Conservation (phyloP, 2,888 invertebrate species). For the Chloroclysta siterata region DNA sequence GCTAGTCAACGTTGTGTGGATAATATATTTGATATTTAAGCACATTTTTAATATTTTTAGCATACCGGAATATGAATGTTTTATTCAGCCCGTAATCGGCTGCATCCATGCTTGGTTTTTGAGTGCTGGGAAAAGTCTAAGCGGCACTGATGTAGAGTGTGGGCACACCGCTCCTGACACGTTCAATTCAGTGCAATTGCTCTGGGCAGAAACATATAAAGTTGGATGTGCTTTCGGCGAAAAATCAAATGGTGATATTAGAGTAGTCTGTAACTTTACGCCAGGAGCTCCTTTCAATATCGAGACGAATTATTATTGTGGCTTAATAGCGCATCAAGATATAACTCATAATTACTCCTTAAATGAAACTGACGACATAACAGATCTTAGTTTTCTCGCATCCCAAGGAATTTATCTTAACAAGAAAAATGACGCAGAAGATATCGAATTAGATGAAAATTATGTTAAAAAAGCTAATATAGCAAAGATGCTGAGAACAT, state of each 20-base stretch:
- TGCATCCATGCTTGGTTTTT: slow-evolving; percentile 74
- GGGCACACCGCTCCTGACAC: slow-evolving; percentile 63
- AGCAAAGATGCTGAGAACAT: slow-evolving; percentile 35
- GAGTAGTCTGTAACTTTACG: slow-evolving; percentile 73
- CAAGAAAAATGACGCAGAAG: slow-evolving; percentile 23
- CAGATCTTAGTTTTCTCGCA: slow-evolving; percentile 46
- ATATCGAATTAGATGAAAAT: not conserved
- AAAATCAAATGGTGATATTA: slow-evolving; percentile 58
- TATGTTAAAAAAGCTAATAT: not conserved
- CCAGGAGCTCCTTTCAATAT: slow-evolving; percentile 72
- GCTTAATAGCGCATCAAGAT: slow-evolving; percentile 58
- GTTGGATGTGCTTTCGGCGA: slow-evolving; percentile 72
- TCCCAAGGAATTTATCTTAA: slow-evolving; percentile 52
- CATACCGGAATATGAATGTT: slow-evolving; percentile 68
- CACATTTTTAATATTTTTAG: slow-evolving; percentile 48
- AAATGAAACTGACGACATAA: slow-evolving; percentile 42
- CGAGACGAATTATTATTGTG: slow-evolving; percentile 65
- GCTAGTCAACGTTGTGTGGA: no score
- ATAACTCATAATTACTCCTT: slow-evolving; percentile 36
- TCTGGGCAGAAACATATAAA: slow-evolving; percentile 74
- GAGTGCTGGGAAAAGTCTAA: slow-evolving; percentile 59
- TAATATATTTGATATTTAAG: no score
- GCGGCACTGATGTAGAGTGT: slow-evolving; percentile 63
- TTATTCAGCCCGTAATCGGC: slow-evolving; percentile 65
- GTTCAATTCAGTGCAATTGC: slow-evolving; percentile 65